Conservation (phyloP, 2,113 vertebrate genomes). For the Xenopus laevis region DNA sequence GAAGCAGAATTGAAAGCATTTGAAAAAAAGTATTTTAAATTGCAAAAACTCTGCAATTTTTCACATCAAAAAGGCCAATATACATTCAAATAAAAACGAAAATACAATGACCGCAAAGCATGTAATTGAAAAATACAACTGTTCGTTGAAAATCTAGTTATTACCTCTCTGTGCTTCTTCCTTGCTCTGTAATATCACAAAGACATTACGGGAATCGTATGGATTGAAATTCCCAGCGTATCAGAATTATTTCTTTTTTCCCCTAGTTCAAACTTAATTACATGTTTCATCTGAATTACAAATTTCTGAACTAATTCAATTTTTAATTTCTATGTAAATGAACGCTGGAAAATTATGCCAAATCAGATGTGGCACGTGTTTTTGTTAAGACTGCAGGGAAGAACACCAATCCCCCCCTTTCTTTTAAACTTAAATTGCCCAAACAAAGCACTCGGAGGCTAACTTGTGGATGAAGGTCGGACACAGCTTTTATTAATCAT, state of each 20-base stretch:
- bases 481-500: no score
- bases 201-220: not conserved
- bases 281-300: conserved; percentile 50
- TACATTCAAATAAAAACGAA: conserved; percentile 21
- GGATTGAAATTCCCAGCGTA: conserved; percentile 9
- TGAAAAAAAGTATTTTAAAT: not conserved
- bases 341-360: conserved; percentile 34
- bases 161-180: not conserved
- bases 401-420: no score
- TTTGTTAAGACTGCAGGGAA: no score
- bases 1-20: not conserved
- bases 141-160: conserved; percentile 32
- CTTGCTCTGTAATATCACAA: conserved; percentile 15
- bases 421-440: no score
- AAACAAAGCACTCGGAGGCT: no score
- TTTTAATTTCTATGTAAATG: conserved; percentile 55
- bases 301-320: conserved; percentile 48
- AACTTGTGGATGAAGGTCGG: no score
- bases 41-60: not conserved
- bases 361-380: not conserved
- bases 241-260: conserved; percentile 18
- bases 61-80: not conserved
- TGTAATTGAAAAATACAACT: conserved; percentile 41
- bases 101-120: conserved; percentile 35
- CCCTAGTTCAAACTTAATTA: conserved; percentile 44